These are phyloP conservation scores for Nesidiocoris tenuis DNA, from an alignment of 2,888 invertebrate species.

Conservation along the genomic window DNA sequence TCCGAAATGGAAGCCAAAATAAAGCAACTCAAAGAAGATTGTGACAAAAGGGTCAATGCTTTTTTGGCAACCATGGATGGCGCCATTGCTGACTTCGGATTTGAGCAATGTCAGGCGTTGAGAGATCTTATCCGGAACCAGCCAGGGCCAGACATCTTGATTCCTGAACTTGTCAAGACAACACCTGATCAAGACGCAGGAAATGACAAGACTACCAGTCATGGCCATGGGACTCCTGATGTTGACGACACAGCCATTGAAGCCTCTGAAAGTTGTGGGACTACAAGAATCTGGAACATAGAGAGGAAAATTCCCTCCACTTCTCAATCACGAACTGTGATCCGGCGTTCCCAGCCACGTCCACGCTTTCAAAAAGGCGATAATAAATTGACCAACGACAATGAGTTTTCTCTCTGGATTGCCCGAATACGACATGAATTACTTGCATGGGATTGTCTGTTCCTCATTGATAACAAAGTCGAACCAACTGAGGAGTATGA, in stretches of 20 bases:
- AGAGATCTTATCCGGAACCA: not conserved
- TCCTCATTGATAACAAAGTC: not conserved
- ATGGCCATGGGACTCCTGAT: not conserved
- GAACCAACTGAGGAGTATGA: not conserved
- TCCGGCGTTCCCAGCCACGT: not conserved
- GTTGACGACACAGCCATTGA: not conserved
- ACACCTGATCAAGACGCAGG: not conserved
- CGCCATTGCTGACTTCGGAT: not conserved
- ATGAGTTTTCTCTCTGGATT: not conserved
- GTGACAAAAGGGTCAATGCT: not conserved
- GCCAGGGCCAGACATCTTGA: not conserved
- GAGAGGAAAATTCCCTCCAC: not conserved
- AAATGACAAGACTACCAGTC: not conserved
- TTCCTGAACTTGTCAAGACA: not conserved
- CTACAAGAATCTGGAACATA: not conserved
- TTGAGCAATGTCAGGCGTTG: not conserved
- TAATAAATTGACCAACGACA: constrained; percentile 1
- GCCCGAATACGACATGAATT: not conserved
- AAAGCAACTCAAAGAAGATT: not conserved
- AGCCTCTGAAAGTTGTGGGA: not conserved
- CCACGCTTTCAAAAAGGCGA: constrained; percentile 1
- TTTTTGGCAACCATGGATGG: not conserved
- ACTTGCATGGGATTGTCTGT: not conserved
- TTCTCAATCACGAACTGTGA: not conserved
- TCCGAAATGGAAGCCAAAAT: not conserved